phyloP scores from a whole-genome alignment of 2,888 invertebrate genomes.

The Megalurothrips usitatus region DNA sequence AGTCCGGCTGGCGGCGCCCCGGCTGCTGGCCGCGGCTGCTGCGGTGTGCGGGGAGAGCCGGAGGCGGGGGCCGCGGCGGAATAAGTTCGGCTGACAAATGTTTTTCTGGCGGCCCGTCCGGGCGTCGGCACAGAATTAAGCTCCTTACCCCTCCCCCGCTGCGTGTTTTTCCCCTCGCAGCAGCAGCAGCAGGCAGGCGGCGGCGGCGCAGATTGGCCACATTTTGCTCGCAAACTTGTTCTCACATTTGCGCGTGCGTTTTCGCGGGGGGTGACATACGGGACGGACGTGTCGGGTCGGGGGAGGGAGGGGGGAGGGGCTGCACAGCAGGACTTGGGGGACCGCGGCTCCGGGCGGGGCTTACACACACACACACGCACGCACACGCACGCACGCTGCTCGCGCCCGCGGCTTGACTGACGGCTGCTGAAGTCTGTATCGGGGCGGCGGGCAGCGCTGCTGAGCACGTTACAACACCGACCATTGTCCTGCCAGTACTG shows the following conservation, averaged over 20 bases:
- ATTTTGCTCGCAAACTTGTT: not conserved
- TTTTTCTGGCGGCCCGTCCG: not conserved
- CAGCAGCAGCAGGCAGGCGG: no score
- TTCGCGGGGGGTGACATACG: not conserved
- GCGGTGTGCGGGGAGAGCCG: not conserved
- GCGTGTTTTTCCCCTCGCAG: no score
- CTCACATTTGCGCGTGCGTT: no score
- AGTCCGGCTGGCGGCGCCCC: not conserved
- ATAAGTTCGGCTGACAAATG: constrained; percentile 1
- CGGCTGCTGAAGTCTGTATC: no score
- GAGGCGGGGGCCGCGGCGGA: not conserved
- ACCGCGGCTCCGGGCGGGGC: no score
- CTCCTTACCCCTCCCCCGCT: not conserved
- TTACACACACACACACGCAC: no score
- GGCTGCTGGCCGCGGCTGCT: not conserved
- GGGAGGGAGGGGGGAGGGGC: not conserved
- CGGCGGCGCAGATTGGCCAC: not conserved
- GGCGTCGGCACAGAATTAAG: not conserved
- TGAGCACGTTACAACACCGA: no score
- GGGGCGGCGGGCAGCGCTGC: no score
- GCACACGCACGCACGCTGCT: no score
- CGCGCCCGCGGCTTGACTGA: no score
- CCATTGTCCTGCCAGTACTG: no score
- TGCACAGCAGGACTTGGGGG: not conserved
- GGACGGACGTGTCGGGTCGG: not conserved